These are phyloP conservation scores for Bradypodion ventrale DNA, from an alignment of 2,797 vertebrate genomes.

Conservation along the genomic window DNA sequence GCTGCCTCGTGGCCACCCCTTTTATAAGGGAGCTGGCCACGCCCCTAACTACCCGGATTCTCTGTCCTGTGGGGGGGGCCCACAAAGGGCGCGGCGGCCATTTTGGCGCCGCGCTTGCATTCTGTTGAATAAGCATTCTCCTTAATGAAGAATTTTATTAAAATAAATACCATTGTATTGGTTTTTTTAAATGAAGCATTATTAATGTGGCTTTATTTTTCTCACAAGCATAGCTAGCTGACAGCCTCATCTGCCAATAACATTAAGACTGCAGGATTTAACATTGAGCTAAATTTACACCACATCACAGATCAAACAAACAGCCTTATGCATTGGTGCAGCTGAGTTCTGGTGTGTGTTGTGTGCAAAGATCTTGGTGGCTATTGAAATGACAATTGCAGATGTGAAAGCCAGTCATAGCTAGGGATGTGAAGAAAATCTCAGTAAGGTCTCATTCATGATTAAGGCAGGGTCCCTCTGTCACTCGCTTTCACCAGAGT, in stretches of 20 bases:
- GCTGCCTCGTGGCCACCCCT: no score
- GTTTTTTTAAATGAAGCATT: conserved; percentile 27
- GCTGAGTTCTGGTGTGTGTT: no score
- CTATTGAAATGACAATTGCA: not conserved
- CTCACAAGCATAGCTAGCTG: not conserved
- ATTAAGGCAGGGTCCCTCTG: no score
- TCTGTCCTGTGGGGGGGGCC: no score
- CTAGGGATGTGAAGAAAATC: no score
- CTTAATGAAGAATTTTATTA: conserved; percentile 12
- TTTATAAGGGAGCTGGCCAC: no score
- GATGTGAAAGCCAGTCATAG: not conserved
- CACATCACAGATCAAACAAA: not conserved
- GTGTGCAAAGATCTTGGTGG: not conserved
- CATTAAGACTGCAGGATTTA: not conserved
- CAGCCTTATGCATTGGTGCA: not conserved
- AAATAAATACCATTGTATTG: not conserved
- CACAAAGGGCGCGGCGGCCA: no score
- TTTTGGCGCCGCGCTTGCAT: no score
- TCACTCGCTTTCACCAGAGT: no score
- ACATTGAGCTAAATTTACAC: not conserved
- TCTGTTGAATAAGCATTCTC: conserved; percentile 16
- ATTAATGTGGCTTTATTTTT: not conserved
- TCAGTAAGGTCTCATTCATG: no score
- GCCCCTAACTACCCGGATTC: no score
- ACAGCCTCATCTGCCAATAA: not conserved